phyloP scores from a whole-genome alignment of 2,888 invertebrate genomes.

The Himalopsyche anomala region DNA sequence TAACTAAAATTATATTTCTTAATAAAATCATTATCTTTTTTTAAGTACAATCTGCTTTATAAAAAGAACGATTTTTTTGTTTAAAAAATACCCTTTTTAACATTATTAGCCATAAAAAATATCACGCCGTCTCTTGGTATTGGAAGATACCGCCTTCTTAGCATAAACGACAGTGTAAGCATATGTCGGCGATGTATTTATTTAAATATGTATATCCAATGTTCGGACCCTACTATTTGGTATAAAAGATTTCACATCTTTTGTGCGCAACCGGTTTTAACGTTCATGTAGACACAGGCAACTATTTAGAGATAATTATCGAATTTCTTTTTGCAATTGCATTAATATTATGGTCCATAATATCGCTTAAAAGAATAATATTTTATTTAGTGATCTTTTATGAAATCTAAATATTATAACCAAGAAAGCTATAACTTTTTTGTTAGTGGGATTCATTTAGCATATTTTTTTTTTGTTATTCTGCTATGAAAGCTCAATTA shows the following conservation, averaged over 20 bases:
- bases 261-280: neutral
- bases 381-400: neutral
- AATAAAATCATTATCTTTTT: constrained; percentile 17
- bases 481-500: neutral
- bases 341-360: neutral
- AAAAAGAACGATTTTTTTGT: constrained; percentile 4
- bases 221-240: neutral
- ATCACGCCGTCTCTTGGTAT: constrained; percentile 2
- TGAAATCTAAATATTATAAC: constrained; percentile 10
- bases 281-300: neutral
- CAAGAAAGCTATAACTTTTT: too few relatives aligned
- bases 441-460: too few relatives aligned
- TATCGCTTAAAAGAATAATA: neutral
- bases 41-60: constrained; percentile 27
- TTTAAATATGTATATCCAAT: neutral
- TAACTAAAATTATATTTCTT: constrained; percentile 42
- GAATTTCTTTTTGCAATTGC: neutral
- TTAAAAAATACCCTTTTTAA: constrained; percentile 6
- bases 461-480: too few relatives aligned
- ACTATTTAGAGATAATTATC: neutral
- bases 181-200: neutral
- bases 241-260: neutral
- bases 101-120: constrained; percentile 4
- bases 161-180: neutral
- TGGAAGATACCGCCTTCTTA: constrained; percentile 6